These are phyloP conservation scores for Synchiropus splendidus DNA, from an alignment of 2,113 vertebrate species.

Conservation along the genomic window DNA sequence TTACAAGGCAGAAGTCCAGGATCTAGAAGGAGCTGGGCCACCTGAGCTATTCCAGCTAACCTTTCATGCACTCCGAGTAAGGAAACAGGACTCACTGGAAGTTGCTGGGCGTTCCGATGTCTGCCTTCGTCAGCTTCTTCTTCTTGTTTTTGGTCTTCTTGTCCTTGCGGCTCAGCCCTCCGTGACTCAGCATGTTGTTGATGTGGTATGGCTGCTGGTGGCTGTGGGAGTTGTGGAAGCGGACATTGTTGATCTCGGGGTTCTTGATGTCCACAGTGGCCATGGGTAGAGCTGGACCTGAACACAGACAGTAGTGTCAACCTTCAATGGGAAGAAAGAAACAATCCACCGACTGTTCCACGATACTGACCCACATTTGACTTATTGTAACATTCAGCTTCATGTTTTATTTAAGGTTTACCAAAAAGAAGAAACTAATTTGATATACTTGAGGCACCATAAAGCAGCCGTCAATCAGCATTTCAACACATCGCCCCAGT, in stretches of 20 bases:
- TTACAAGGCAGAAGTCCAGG: too few species aligned
- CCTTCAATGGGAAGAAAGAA: too few species aligned
- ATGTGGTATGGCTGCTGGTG: conserved; percentile 71
- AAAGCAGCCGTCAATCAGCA: too few species aligned
- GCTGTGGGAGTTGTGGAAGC: conserved; percentile 79
- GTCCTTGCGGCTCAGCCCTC: conserved; percentile 83
- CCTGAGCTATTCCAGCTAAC: neutral
- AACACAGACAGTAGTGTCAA: neutral
- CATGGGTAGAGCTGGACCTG: conserved; percentile 89
- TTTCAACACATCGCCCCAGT: too few species aligned
- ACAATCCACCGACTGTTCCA: neutral
- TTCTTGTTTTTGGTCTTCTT: conserved; percentile 93
- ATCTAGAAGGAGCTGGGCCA: too few species aligned
- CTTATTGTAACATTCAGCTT: too few species aligned
- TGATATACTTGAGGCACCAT: too few species aligned
- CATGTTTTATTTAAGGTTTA: too few species aligned
- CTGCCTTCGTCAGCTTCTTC: conserved; percentile 94
- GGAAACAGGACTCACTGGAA: conserved; percentile 81
- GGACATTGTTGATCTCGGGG: conserved; percentile 91
- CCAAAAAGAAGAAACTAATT: too few species aligned
- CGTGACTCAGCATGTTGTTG: conserved; percentile 84
- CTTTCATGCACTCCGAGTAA: neutral
- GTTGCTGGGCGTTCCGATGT: conserved; percentile 97
- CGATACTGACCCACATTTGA: neutral
- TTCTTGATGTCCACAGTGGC: conserved; percentile 98